These are phyloP conservation scores for Stegodyphus mimosarum DNA, from an alignment of 1,140 invertebrate genomes.

Conservation along the genomic window DNA sequence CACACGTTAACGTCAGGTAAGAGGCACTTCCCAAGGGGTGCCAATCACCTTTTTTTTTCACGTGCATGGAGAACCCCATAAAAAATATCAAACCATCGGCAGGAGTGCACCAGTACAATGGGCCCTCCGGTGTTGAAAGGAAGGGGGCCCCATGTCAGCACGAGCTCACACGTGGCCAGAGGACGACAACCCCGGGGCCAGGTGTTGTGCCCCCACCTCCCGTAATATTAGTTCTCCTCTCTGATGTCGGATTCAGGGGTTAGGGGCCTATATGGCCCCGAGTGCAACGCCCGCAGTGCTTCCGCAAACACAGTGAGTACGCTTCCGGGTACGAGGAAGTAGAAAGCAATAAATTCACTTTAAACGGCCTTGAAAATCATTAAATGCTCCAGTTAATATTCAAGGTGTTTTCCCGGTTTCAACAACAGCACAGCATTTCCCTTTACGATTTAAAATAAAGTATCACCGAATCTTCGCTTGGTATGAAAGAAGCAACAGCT, in stretches of 20 bases:
- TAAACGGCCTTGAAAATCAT: background rate
- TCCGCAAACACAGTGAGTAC: slow-evolving; percentile 13
- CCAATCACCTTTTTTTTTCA: slow-evolving; percentile 13
- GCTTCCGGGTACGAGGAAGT: slow-evolving; percentile 22
- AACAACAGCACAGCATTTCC: no score
- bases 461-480: no score
- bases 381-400: background rate
- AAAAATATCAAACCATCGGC: slow-evolving; percentile 14
- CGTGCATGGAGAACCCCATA: slow-evolving; percentile 13
- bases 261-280: slow-evolving; percentile 18
- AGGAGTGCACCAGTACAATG: slow-evolving; percentile 6
- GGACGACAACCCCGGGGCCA: slow-evolving; percentile 52
- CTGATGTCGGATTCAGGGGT: background rate
- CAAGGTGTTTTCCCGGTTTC: background rate
- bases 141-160: slow-evolving; percentile 5
- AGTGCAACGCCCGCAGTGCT: slow-evolving; percentile 49
- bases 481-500: no score
- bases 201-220: slow-evolving; percentile 13
- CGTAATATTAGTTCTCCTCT: background rate
- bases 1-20: slow-evolving; percentile 22
- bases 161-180: slow-evolving; percentile 36
- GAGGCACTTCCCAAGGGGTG: slow-evolving; percentile 40
- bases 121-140: background rate
- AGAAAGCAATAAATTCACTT: slow-evolving; percentile 1
- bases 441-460: no score